A percentile compares a stretch with the other conserved stretches of the same genome.
These are phyloP conservation scores for Augochlorella aurata DNA, from an alignment of 2,888 invertebrate genomes.

Conservation along the genomic window DNA sequence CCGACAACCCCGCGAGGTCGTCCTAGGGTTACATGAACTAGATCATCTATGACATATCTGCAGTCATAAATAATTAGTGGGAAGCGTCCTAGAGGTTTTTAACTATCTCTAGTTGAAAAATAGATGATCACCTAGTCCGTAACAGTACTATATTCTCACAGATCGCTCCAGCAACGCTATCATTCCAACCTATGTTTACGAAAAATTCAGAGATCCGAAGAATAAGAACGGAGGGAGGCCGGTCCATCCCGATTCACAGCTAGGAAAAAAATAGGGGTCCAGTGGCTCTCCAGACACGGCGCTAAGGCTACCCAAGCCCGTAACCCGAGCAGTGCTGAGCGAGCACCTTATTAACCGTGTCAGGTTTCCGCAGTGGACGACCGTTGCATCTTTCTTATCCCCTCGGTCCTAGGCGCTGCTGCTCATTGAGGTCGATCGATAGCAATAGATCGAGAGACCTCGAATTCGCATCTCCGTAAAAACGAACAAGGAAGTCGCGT, in stretches of 20 bases:
- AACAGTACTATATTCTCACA: too few species aligned
- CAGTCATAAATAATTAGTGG: too few species aligned
- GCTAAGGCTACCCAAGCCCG: background rate
- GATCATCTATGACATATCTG: too few species aligned
- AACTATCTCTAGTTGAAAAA: too few species aligned
- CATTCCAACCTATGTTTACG: too few species aligned
- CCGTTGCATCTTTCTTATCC: background rate
- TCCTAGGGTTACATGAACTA: too few species aligned
- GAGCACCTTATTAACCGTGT: conserved; percentile 10
- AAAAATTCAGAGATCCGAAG: too few species aligned
- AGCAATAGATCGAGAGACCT: background rate
- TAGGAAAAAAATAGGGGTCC: background rate
- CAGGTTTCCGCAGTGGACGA: background rate
- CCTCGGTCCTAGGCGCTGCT: background rate
- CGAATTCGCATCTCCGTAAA: background rate
- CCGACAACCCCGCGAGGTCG: too few species aligned
- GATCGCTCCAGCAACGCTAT: too few species aligned
- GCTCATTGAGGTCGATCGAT: conserved; percentile 5
- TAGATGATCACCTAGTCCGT: too few species aligned
- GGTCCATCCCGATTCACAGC: background rate
- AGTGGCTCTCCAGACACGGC: background rate
- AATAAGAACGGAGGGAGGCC: background rate
- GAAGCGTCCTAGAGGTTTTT: too few species aligned
- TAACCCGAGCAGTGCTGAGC: conserved; percentile 9
- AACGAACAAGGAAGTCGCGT: background rate